These are phyloP conservation scores for Amphimedon queenslandica DNA, from an alignment of 37 sponge, comb jelly and placozoan species.

Conservation along the genomic window DNA sequence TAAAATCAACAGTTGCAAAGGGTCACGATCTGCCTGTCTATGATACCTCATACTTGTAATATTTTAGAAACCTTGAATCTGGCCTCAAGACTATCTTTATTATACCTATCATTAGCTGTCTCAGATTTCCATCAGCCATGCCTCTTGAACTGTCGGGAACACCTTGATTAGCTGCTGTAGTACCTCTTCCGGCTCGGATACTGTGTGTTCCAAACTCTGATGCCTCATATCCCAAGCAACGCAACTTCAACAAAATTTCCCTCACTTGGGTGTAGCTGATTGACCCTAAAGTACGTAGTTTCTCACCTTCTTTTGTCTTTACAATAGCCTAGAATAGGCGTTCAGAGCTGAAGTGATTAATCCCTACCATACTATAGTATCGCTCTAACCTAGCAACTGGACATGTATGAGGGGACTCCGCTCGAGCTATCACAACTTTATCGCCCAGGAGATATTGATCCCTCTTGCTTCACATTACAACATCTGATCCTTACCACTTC, in stretches of 20 bases:
- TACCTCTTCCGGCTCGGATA: constrained; percentile 4
- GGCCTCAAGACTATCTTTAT: constrained; percentile 1
- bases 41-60: too few relatives aligned
- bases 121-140: constrained; percentile 15
- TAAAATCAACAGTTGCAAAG: too few relatives aligned
- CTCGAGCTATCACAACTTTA: too few relatives aligned
- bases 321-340: constrained; percentile 1
- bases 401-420: too few relatives aligned
- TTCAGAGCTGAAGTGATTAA: too few relatives aligned
- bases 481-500: too few relatives aligned
- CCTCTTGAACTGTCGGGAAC: constrained; percentile 18
- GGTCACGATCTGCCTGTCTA: too few relatives aligned
- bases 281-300: background rate
- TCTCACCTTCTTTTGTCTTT: constrained; percentile 5
- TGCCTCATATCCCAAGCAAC: background rate
- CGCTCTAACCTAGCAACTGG: too few relatives aligned
- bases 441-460: too few relatives aligned
- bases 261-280: constrained; percentile 2
- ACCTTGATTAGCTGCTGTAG: constrained; percentile 11
- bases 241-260: background rate
- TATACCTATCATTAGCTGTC: constrained; percentile 8
- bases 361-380: too few relatives aligned
- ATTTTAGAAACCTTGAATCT: background rate
- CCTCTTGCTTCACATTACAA: too few relatives aligned
- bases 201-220: background rate